Percentiles rank a stretch among this genome's conserved stretches.
phyloP scores from a whole-genome alignment of 35 echinoderm and acorn worm species.

The Strongylocentrotus purpuratus region DNA sequence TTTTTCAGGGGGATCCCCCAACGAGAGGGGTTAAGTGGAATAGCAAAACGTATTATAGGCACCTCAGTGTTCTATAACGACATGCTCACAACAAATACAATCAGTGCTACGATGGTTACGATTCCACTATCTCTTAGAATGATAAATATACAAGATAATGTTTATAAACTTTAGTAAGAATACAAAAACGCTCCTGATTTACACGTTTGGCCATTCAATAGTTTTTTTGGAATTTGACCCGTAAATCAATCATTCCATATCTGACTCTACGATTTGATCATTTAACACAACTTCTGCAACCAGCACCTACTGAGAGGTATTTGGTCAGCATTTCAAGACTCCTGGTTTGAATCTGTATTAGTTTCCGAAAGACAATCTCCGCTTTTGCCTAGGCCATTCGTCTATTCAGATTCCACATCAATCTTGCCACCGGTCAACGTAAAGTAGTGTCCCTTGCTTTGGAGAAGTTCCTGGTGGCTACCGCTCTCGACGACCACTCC shows the following conservation, averaged over 20 bases:
- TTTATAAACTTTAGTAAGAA: too few relatives aligned
- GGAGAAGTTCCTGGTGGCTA: constrained; percentile 70
- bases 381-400: background rate
- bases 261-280: too few relatives aligned
- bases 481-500: constrained; percentile 75
- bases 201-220: too few relatives aligned
- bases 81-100: background rate
- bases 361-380: background rate
- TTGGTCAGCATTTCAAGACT: too few relatives aligned
- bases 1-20: too few relatives aligned
- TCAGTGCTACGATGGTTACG: background rate
- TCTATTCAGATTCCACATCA: background rate
- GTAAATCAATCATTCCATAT: too few relatives aligned
- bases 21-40: background rate
- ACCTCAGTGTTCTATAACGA: background rate
- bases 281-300: too few relatives aligned
- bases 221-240: too few relatives aligned
- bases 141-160: too few relatives aligned
- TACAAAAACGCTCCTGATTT: too few relatives aligned
- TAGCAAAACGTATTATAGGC: background rate
- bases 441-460: constrained; percentile 72
- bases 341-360: background rate
- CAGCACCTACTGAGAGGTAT: too few relatives aligned
- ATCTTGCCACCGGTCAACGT: constrained; percentile 61
- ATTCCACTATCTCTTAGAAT: too few relatives aligned